Evolutionary conservation across 2,888 invertebrate species (phyloP).

Genomic region (Ornithoptera alexandrae): DNA sequence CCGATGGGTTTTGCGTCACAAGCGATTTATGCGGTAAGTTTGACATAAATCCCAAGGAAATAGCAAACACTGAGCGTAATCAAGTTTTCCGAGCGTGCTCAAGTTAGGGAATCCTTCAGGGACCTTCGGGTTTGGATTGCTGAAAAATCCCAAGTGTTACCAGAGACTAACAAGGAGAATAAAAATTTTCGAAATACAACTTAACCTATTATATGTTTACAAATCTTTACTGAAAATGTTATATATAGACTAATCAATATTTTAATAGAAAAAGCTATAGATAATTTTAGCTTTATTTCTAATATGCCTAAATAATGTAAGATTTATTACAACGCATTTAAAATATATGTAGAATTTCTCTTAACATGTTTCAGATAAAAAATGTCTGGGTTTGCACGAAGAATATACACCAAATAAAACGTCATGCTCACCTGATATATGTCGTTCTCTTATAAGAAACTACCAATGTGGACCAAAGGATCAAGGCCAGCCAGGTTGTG

Average conservation of each 20-base stretch:
- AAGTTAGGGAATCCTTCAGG: too few relatives aligned
- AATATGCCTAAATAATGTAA: too few relatives aligned
- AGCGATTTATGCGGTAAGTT: slow-evolving; percentile 27
- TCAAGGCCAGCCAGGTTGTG: slow-evolving; percentile 20
- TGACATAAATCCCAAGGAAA: not conserved
- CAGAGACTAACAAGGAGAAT: too few relatives aligned
- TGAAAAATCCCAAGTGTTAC: too few relatives aligned
- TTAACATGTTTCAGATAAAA: slow-evolving; percentile 13
- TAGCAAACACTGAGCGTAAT: not conserved
- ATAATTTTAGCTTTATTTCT: too few relatives aligned
- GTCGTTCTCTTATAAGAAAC: slow-evolving; percentile 1
- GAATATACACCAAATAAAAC: slow-evolving; percentile 17
- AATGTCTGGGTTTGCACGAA: slow-evolving; percentile 23
- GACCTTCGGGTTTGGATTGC: too few relatives aligned
- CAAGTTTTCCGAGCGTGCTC: not conserved
- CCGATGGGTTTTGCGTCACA: slow-evolving; percentile 24
- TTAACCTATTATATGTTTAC: too few relatives aligned
- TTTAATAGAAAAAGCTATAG: too few relatives aligned
- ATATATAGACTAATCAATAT: too few relatives aligned
- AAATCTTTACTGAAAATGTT: too few relatives aligned
- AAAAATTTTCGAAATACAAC: too few relatives aligned
- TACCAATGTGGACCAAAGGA: slow-evolving; percentile 13
- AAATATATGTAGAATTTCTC: not conserved
- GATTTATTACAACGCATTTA: too few relatives aligned
- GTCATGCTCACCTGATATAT: slow-evolving; percentile 17